Evolutionary conservation across 2,797 vertebrate species (phyloP), one percentile per base, ranked within the genome.

Genomic region (Limosa lapponica): DNA sequence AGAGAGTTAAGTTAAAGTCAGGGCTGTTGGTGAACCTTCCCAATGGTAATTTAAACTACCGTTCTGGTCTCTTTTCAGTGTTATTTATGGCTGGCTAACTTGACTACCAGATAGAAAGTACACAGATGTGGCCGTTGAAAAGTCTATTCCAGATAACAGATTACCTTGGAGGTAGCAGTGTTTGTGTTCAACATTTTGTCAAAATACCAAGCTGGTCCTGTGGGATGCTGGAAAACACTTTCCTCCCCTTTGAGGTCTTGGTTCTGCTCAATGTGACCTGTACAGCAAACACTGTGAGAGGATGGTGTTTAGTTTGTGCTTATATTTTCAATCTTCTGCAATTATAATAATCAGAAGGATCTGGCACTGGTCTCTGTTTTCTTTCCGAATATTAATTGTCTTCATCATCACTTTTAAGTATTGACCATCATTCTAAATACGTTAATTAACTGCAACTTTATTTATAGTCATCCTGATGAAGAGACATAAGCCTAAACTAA

Each of bases 21-120:
- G 77, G 36, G 41, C 61, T 96, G 92, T 61, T 90, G 89, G 61
- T 52, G 58, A 95, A 95, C 78, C 59, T 91, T 96, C 41, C 37
- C 5, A 14, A n/a, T 4, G 22, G 75, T 91, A 95, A 96, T 78
- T 74, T 94, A 84, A 96, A 82, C 84, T 91, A 95, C 89, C 39
- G 52, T 86, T 58, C 44, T 93, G 69, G 61, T 89, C 82, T 94
- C 66, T 74, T 91, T 95, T 87, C 87, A 62, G 85, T 90, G 72
- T 96, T 92, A 95, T 95, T 97, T 97, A 97, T 72, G 62, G 58
- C 69, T 92, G 55, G 39, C 25, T 94, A 89, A 73, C 81, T 94
- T 85, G 62, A 39, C 73, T 91, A 89, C 83, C 59, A 89, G 46
- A 87, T 22, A 93, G 52, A 94, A 95, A 92, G 64, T 74, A 90